Evolutionary conservation across 2,113 vertebrate species (phyloP), one percentile per base, ranked within the genome.

Genomic region (Cochlearius cochlearius): DNA sequence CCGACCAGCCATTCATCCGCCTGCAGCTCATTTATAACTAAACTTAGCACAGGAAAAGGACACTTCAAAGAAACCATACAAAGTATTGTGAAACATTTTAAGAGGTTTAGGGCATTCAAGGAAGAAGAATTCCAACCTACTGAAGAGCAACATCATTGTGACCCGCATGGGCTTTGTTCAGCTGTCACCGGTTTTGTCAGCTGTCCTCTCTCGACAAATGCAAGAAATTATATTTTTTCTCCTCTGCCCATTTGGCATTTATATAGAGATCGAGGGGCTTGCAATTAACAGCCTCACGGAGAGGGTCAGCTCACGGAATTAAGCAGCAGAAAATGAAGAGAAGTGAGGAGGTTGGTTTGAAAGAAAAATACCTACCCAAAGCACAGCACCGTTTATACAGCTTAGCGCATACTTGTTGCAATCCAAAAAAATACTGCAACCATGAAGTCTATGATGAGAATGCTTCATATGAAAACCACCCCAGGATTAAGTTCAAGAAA

Each of bases 401-500:
- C 91, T 96, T 73, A 94, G 80, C 14, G 79, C 91, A 74, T 84
- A 72, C 88, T 94, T 91, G 88, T 7, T 64, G 76, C 86, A 56
- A 94, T 89, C 94, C 81, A 91, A 87, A 94, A 91, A 96, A 94
- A 95, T 88, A 93, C 90, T 91, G 34, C 88, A 89, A 9, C 94
- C 92, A 92, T 27, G 91, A 92, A 87, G 94, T 91, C 91, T 94
- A 94, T 91, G 84, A 94, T 91, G 91, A 96, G 96, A 97, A 97
- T 94, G 95, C 91, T 90, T 73, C 67, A 7, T 39, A 82, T 3
- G 41, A 96, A 97, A 96, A 95, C 91, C 89, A 95, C 90, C 86
- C 63, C 92, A 76, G 91, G 95, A 97, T 96, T 95, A 95, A 96
- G 94, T 89, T 95, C 90, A 86, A 92, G 90, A 92, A 96, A 97